phyloP scores from a whole-genome alignment of 1,140 invertebrate genomes.

The Elysia chlorotica region DNA sequence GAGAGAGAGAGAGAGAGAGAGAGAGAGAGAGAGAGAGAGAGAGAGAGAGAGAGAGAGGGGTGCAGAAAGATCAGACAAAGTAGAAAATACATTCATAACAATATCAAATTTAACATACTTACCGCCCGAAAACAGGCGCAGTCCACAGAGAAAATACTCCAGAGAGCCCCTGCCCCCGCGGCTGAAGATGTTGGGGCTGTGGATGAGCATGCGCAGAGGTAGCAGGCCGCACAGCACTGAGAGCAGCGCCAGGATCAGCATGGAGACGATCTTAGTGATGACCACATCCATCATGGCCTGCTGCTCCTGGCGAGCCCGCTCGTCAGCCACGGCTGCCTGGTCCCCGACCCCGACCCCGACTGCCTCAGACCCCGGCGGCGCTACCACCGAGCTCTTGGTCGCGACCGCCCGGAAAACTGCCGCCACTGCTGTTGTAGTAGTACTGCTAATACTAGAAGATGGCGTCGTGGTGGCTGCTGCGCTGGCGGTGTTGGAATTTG shows the following conservation, averaged over 20 bases:
- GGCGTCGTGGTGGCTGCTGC: background rate
- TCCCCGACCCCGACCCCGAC: background rate
- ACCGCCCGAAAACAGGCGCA: conserved; percentile 67
- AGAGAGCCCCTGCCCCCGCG: conserved; percentile 35
- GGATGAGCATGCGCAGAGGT: conserved; percentile 43
- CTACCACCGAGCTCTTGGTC: background rate
- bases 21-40: background rate
- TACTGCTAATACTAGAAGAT: background rate
- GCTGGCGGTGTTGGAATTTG: too few relatives aligned
- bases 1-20: background rate
- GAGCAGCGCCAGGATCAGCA: conserved; percentile 44
- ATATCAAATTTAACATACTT: background rate
- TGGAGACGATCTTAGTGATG: conserved; percentile 52
- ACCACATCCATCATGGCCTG: conserved; percentile 53
- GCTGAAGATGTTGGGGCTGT: conserved; percentile 39
- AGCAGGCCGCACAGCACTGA: conserved; percentile 47
- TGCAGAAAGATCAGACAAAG: background rate
- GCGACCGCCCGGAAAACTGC: background rate
- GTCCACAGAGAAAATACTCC: conserved; percentile 47
- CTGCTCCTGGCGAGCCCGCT: background rate
- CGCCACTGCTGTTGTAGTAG: background rate
- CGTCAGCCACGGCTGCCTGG: background rate
- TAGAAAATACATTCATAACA: background rate
- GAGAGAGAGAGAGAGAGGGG: background rate
- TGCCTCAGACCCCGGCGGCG: background rate